Conservation (phyloP, 1,140 invertebrate species). For the Drosophila tani region DNA sequence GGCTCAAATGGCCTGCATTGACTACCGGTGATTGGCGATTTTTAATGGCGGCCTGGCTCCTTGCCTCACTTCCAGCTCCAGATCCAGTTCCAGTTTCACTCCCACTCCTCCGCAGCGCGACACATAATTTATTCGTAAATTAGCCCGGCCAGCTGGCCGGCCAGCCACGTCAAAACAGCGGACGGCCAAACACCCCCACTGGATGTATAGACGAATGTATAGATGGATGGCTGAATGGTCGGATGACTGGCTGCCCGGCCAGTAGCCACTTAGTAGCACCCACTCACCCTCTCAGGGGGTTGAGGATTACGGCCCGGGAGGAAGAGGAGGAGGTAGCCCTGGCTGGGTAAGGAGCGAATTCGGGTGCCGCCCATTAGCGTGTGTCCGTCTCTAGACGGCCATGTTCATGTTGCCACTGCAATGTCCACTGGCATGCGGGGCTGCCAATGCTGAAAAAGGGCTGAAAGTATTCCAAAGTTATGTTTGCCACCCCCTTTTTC, state of each 20-base stretch:
- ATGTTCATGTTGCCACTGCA: conserved; percentile 52
- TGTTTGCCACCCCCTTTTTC: conserved; percentile 10
- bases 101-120: conserved; percentile 28
- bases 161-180: conserved; percentile 54
- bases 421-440: conserved; percentile 44
- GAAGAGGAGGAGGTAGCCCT: neutral
- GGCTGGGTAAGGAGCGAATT: conserved; percentile 20
- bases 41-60: conserved; percentile 40
- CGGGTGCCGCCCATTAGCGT: conserved; percentile 66
- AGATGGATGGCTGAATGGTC: conserved; percentile 20
- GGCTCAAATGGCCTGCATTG: conserved; percentile 43
- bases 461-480: conserved; percentile 23
- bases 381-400: conserved; percentile 53
- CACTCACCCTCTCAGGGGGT: conserved; percentile 47
- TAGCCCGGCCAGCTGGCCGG: conserved; percentile 62
- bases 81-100: conserved; percentile 17
- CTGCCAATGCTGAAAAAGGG: conserved; percentile 26
- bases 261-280: conserved; percentile 57
- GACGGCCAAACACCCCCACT: conserved; percentile 41
- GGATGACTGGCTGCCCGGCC: conserved; percentile 29
- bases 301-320: neutral
- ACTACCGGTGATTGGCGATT: conserved; percentile 58
- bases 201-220: conserved; percentile 28
- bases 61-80: neutral
- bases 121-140: conserved; percentile 76